phyloP scores from a whole-genome alignment of 2,888 invertebrate species.

The Boloria selene region DNA sequence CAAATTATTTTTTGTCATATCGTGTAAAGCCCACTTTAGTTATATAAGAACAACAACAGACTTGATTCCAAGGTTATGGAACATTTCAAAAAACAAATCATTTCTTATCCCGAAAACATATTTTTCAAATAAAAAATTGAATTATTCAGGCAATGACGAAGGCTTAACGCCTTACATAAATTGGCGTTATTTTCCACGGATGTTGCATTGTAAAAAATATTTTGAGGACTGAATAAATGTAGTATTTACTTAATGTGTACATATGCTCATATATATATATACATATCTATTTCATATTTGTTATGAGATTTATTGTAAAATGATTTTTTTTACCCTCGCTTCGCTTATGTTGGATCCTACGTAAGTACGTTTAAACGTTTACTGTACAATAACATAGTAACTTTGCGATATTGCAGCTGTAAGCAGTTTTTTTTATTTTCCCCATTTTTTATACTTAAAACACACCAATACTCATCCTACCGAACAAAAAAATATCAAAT shows the following conservation, averaged over 20 bases:
- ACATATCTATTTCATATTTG: too few relatives aligned
- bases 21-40: constrained; percentile 27
- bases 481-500: too few relatives aligned
- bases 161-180: constrained; percentile 23
- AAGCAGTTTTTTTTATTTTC: too few relatives aligned
- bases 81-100: constrained; percentile 31
- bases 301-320: too few relatives aligned
- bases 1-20: background rate
- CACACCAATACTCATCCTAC: too few relatives aligned
- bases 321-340: too few relatives aligned
- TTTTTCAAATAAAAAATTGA: constrained; percentile 34
- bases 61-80: constrained; percentile 30
- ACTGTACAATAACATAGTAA: too few relatives aligned
- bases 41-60: constrained; percentile 16
- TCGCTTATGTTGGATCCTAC: too few relatives aligned
- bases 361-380: too few relatives aligned
- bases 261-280: too few relatives aligned
- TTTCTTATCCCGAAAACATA: constrained; percentile 34
- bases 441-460: too few relatives aligned
- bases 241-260: background rate
- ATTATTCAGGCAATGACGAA: constrained; percentile 30
- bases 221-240: constrained; percentile 32
- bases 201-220: constrained; percentile 17
- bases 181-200: constrained; percentile 26
- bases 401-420: too few relatives aligned